These are phyloP conservation scores for Lapara coniferarum DNA, from an alignment of 2,888 invertebrate species.

Conservation along the genomic window DNA sequence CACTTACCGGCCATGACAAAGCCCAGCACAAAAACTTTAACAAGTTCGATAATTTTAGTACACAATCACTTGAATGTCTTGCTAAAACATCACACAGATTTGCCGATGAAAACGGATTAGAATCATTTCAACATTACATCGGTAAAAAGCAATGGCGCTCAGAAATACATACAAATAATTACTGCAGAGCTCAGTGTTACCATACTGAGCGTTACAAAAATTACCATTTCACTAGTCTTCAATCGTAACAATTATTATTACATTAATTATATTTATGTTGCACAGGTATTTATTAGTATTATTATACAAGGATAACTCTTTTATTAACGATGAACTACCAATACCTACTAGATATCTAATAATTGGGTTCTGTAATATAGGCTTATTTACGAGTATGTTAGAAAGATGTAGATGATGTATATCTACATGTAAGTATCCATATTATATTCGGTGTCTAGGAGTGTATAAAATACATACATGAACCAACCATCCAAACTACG, in stretches of 20 bases:
- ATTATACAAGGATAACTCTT: too few relatives aligned
- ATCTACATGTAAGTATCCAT: too few relatives aligned
- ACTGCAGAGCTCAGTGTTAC: conserved; percentile 77
- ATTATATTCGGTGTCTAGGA: too few relatives aligned
- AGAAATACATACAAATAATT: conserved; percentile 80
- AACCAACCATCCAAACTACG: too few relatives aligned
- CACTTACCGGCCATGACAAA: conserved; percentile 93
- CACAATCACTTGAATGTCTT: conserved; percentile 80
- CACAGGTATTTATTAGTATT: too few relatives aligned
- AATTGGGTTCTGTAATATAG: too few relatives aligned
- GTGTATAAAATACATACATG: too few relatives aligned
- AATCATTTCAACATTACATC: conserved; percentile 84
- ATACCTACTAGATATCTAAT: too few relatives aligned
- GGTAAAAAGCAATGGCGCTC: conserved; percentile 84
- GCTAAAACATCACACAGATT: conserved; percentile 83
- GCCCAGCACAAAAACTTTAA: conserved; percentile 83
- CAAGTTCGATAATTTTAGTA: conserved; percentile 80
- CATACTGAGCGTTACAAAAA: conserved; percentile 46
- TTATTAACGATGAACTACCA: too few relatives aligned
- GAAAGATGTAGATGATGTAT: too few relatives aligned
- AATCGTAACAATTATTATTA: not conserved
- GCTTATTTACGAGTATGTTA: too few relatives aligned
- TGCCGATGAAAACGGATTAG: conserved; percentile 84
- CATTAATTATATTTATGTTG: not conserved
- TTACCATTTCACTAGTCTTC: conserved; percentile 42